phyloP scores from a whole-genome alignment of 1,140 invertebrate species.

The Bombus terrestris region DNA sequence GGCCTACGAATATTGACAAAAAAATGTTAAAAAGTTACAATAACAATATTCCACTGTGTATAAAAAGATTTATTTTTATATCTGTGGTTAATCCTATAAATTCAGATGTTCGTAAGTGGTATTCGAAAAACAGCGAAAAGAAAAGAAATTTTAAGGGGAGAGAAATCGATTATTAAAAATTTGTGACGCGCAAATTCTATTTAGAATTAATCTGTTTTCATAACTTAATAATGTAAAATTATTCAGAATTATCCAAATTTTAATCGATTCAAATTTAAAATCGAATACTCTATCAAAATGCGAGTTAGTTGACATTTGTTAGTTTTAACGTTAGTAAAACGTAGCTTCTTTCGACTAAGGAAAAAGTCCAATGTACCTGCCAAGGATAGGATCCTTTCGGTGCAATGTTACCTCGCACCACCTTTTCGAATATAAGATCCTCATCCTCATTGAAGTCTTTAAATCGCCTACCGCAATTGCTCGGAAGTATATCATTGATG shows the following conservation, averaged over 20 bases:
- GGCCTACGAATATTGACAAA: constrained; percentile 82
- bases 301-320: too few relatives aligned
- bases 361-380: constrained; percentile 84
- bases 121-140: too few relatives aligned
- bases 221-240: too few relatives aligned
- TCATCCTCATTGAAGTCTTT: constrained; percentile 80
- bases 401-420: constrained; percentile 84
- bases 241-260: too few relatives aligned
- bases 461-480: constrained; percentile 81
- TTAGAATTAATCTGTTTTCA: neutral
- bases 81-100: too few relatives aligned
- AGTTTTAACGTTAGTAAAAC: too few relatives aligned
- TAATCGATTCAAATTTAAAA: too few relatives aligned
- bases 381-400: constrained; percentile 89
- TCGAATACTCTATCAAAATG: too few relatives aligned
- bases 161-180: neutral
- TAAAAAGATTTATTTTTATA: too few relatives aligned
- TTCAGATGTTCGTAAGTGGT: too few relatives aligned
- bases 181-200: neutral
- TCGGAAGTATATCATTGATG: constrained; percentile 78
- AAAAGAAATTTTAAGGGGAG: neutral
- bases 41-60: neutral
- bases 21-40: neutral
- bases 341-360: neutral
- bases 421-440: constrained; percentile 81